phyloP scores from a whole-genome alignment of 2,888 invertebrate species.

The Bellardia bayeri region DNA sequence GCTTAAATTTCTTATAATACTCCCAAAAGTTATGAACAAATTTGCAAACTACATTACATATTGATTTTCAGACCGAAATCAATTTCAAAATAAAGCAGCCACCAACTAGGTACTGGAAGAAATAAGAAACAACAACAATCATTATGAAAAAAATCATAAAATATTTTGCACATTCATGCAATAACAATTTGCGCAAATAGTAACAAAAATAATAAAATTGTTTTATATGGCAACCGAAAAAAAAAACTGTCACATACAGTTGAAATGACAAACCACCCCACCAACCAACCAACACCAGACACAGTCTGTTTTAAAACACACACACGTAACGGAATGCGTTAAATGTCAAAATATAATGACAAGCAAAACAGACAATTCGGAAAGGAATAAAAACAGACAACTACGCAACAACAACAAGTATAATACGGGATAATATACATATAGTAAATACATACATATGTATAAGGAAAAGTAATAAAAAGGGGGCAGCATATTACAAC shows the following conservation, averaged over 20 bases:
- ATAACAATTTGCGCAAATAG: conserved; percentile 45
- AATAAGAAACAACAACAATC: not conserved
- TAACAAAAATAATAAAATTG: conserved; percentile 37
- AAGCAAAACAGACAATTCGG: conserved; percentile 73
- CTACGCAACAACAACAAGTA: conserved; percentile 35
- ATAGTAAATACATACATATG: not conserved
- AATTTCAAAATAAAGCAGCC: conserved; percentile 36
- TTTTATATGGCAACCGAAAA: conserved; percentile 56
- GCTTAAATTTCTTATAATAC: not conserved
- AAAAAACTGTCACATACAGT: conserved; percentile 67
- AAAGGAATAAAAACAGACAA: conserved; percentile 65
- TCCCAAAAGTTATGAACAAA: not conserved
- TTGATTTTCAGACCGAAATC: conserved; percentile 62
- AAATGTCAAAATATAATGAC: conserved; percentile 74
- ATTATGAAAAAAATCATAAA: conserved; percentile 35
- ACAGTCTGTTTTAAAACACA: conserved; percentile 5
- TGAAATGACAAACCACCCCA: conserved; percentile 41
- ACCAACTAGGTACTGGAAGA: conserved; percentile 2
- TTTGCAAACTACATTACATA: conserved; percentile 29
- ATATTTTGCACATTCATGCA: conserved; percentile 60
- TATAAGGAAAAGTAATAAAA: conserved; percentile 2
- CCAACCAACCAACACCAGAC: not conserved
- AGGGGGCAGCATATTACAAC: conserved; percentile 15
- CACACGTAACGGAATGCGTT: conserved; percentile 70
- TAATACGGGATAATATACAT: conserved; percentile 21